These are phyloP conservation scores for Ridgeia piscesae DNA, from an alignment of 1,140 invertebrate genomes.

Conservation along the genomic window DNA sequence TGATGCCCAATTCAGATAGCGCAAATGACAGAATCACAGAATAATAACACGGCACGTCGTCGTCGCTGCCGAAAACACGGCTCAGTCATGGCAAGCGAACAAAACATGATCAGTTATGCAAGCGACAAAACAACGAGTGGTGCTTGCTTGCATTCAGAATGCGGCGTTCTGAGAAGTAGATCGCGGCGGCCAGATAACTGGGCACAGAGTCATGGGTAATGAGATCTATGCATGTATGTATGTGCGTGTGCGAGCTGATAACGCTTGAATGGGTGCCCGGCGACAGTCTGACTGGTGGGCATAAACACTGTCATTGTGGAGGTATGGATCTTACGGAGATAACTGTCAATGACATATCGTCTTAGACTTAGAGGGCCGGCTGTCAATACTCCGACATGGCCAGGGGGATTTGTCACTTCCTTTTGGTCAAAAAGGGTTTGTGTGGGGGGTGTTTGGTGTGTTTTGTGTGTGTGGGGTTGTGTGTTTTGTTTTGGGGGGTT, in stretches of 20 bases:
- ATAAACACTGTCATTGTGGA: background rate
- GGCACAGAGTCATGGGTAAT: background rate
- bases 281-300: background rate
- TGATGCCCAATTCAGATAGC: background rate
- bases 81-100: background rate
- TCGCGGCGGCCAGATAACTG: background rate
- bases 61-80: background rate
- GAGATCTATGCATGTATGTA: background rate
- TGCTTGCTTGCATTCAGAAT: background rate
- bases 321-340: background rate
- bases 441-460: too few species aligned
- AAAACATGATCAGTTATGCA: background rate
- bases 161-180: background rate
- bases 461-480: too few species aligned
- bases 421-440: too few species aligned
- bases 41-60: background rate
- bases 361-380: background rate
- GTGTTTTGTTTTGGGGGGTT: too few species aligned
- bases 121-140: background rate
- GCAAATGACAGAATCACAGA: background rate
- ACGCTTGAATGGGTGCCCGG: background rate
- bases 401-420: too few species aligned
- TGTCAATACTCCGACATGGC: background rate
- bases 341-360: background rate
- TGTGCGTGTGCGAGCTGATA: background rate